phyloP scores from a whole-genome alignment of 2,888 invertebrate species.

The Mythimna albipuncta region DNA sequence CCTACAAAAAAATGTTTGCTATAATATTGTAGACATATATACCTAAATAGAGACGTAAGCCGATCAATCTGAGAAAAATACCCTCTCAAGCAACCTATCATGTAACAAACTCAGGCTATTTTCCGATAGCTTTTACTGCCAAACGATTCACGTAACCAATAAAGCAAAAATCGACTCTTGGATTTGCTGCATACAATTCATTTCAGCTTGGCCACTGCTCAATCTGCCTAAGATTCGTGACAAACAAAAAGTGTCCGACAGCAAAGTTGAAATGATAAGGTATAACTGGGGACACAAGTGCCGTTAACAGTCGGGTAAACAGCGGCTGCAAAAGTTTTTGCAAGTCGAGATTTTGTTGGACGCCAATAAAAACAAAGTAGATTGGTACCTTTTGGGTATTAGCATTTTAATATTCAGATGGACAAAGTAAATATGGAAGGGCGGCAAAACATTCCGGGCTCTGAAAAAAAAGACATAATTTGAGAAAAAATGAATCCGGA shows the following conservation, averaged over 20 bases:
- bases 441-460: constrained; percentile 8
- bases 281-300: constrained; percentile 63
- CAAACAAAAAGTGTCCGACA: constrained; percentile 65
- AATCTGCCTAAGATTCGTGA: constrained; percentile 49
- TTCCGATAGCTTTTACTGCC: constrained; percentile 45
- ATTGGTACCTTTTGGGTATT: constrained; percentile 45
- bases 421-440: constrained; percentile 45
- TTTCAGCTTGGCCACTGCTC: constrained; percentile 40
- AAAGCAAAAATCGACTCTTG: constrained; percentile 26
- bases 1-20: neutral
- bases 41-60: constrained; percentile 24
- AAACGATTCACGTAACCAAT: constrained; percentile 28
- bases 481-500: constrained; percentile 10
- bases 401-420: constrained; percentile 55
- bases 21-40: neutral
- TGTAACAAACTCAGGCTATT: constrained; percentile 39
- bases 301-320: constrained; percentile 63
- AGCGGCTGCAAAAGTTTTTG: constrained; percentile 55
- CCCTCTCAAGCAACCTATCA: constrained; percentile 17
- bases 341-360: constrained; percentile 45
- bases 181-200: constrained; percentile 31
- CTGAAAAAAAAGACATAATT: constrained; percentile 28
- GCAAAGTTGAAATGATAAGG: constrained; percentile 70
- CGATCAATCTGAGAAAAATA: constrained; percentile 43
- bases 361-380: constrained; percentile 57